phyloP scores from a whole-genome alignment of 2,113 vertebrate genomes.

The Pomatorhinus ruficollis region DNA sequence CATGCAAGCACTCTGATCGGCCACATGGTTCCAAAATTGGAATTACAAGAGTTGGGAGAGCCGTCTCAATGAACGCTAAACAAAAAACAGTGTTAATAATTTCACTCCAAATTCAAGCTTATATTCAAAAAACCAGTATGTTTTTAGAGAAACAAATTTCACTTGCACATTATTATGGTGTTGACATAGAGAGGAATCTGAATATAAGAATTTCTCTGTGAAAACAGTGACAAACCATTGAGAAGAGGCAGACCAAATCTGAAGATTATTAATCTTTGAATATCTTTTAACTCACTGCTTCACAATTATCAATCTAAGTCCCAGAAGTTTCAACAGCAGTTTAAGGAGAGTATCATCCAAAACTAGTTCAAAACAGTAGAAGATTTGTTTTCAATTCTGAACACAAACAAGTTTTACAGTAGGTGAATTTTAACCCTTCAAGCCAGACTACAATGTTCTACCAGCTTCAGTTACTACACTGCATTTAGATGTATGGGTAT shows the following conservation, averaged over 20 bases:
- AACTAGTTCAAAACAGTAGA: background rate
- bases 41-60: conserved; percentile 93
- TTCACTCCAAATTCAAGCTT: background rate
- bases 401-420: background rate
- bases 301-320: background rate
- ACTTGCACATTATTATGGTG: background rate
- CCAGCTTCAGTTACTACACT: background rate
- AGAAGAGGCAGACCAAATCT: background rate
- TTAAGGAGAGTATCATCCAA: background rate
- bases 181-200: background rate
- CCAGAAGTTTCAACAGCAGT: background rate
- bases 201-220: background rate
- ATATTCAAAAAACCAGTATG: background rate
- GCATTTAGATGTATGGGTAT: background rate
- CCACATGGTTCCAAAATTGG: conserved; percentile 95
- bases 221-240: background rate
- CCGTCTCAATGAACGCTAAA: conserved; percentile 93
- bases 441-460: background rate
- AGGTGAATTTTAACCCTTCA: background rate
- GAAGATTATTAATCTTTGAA: background rate
- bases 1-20: conserved; percentile 94
- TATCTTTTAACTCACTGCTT: background rate
- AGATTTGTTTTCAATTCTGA: background rate
- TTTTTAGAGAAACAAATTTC: background rate
- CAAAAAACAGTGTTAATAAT: background rate